Percentiles rank a stretch among this genome's conserved stretches.
Evolutionary conservation across 2,113 vertebrate genomes (phyloP).

Genomic region (Corythoichthys intestinalis): DNA sequence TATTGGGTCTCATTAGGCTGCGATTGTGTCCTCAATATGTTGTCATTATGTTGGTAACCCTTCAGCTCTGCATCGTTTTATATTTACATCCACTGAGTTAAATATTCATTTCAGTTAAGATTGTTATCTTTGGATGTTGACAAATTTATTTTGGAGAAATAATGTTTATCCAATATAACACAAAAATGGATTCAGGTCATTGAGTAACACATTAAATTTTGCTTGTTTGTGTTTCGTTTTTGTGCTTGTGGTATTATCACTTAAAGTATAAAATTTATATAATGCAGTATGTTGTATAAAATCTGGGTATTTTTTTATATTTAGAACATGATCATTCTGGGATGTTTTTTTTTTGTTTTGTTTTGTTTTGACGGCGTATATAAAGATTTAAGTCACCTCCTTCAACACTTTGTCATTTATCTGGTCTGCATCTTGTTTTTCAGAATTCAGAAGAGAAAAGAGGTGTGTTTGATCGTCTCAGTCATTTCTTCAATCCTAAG

Average conservation of each 20-base stretch:
- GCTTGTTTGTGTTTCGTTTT: neutral
- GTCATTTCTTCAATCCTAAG: conserved; percentile 53
- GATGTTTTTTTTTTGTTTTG: neutral
- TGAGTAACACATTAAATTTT: neutral
- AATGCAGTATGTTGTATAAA: neutral
- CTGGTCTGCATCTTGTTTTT: conserved; percentile 10
- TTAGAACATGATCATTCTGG: neutral
- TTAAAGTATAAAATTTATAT: neutral
- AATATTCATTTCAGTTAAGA: conserved; percentile 6
- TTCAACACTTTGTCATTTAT: conserved; percentile 1
- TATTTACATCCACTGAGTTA: conserved; percentile 13
- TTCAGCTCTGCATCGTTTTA: conserved; percentile 23
- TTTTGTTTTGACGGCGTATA: neutral
- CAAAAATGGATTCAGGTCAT: neutral
- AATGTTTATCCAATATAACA: neutral
- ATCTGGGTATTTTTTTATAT: neutral
- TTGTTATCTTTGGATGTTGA: conserved; percentile 4
- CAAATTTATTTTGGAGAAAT: neutral
- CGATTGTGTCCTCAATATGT: neutral
- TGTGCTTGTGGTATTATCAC: neutral
- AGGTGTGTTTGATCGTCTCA: conserved; percentile 57
- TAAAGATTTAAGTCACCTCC: neutral
- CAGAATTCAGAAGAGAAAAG: conserved; percentile 65
- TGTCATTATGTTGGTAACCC: conserved; percentile 4
- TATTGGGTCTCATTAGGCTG: neutral